A percentile compares a stretch with the other conserved stretches of the same genome.
These are phyloP conservation scores for Perca flavescens DNA, from an alignment of 2,113 vertebrate species.

Conservation along the genomic window DNA sequence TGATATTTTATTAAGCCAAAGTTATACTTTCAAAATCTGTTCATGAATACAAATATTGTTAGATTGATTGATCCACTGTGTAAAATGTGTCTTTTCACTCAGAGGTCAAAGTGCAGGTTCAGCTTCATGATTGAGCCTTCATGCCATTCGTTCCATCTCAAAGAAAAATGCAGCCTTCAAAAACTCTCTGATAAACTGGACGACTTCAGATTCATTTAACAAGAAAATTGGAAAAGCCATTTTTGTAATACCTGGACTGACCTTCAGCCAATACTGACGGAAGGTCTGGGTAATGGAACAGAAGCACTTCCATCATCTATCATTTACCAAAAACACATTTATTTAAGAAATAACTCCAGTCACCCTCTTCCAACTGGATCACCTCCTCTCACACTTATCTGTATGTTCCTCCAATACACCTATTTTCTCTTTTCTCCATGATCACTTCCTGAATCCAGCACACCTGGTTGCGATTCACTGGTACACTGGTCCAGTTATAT, in stretches of 20 bases:
- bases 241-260: conserved; percentile 7
- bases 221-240: conserved; percentile 29
- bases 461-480: not conserved
- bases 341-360: conserved; percentile 9
- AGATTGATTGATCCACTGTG: not conserved
- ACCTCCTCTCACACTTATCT: not conserved
- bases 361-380: not conserved
- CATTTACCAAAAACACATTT: conserved; percentile 15
- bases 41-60: not conserved
- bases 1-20: conserved; percentile 1
- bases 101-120: not conserved
- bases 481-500: not conserved
- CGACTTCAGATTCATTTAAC: conserved; percentile 32
- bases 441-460: not conserved
- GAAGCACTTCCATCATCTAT: conserved; percentile 31
- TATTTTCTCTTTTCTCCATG: not conserved
- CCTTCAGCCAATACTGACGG: conserved; percentile 13
- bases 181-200: conserved; percentile 32
- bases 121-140: not conserved
- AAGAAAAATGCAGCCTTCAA: not conserved
- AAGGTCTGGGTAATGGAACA: conserved; percentile 40
- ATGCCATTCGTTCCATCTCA: conserved; percentile 3
- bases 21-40: not conserved
- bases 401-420: not conserved
- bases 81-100: not conserved